These are phyloP conservation scores for Clarias pachynema DNA, from an alignment of 2,797 vertebrate genomes.

Conservation along the genomic window DNA sequence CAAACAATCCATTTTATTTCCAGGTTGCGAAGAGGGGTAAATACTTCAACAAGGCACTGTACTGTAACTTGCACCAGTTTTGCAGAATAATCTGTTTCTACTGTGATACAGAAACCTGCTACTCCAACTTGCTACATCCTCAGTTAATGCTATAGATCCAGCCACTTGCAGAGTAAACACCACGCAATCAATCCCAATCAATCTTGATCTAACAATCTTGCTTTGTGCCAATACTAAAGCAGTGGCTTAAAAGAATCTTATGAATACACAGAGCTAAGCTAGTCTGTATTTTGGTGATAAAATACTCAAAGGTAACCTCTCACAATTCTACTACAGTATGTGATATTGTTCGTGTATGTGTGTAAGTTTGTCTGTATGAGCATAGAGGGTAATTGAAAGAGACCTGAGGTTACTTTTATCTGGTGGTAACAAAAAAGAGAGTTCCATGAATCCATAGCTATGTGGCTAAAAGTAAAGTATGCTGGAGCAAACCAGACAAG, in stretches of 20 bases:
- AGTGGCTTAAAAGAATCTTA: slow-evolving; percentile 22
- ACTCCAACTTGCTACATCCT: neutral
- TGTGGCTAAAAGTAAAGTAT: slow-evolving; percentile 13
- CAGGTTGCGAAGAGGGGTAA: too few relatives aligned
- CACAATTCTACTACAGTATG: slow-evolving; percentile 12
- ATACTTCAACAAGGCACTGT: too few relatives aligned
- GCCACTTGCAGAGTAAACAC: neutral
- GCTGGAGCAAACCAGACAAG: slow-evolving; percentile 13
- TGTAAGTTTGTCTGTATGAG: slow-evolving; percentile 30
- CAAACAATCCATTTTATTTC: too few relatives aligned
- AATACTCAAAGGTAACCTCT: slow-evolving; percentile 32
- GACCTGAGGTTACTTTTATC: slow-evolving; percentile 41
- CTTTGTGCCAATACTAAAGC: slow-evolving; percentile 15
- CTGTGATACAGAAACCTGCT: slow-evolving; percentile 7
- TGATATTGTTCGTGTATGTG: neutral
- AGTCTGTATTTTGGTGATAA: slow-evolving; percentile 35
- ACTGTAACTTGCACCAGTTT: neutral
- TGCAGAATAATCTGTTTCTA: neutral
- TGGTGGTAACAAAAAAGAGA: slow-evolving; percentile 40
- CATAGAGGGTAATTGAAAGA: slow-evolving; percentile 47
- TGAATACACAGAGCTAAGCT: slow-evolving; percentile 3
- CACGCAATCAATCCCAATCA: slow-evolving; percentile 19
- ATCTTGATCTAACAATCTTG: neutral
- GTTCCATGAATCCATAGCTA: slow-evolving; percentile 34
- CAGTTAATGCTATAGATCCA: neutral